Evolutionary conservation across 2,113 vertebrate species (phyloP).

Genomic region (Cervus canadensis): DNA sequence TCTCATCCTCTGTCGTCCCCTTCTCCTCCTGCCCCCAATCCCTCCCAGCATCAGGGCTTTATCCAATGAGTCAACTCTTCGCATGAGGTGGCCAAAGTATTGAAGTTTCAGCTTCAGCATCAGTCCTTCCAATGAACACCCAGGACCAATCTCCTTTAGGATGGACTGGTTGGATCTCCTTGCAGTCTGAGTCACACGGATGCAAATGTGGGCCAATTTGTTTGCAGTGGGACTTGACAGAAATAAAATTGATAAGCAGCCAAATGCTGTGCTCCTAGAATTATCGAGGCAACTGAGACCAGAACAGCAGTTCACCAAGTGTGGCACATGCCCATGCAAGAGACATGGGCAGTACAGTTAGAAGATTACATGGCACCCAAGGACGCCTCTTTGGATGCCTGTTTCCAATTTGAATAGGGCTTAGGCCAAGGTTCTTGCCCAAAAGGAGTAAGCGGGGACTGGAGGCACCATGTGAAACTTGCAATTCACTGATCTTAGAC

Average conservation of each 20-base stretch:
- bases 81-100: too few relatives aligned
- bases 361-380: neutral
- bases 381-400: neutral
- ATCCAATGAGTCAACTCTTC: too few relatives aligned
- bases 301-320: neutral
- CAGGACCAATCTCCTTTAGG: too few relatives aligned
- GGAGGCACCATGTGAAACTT: neutral
- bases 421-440: neutral
- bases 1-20: too few relatives aligned
- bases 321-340: neutral
- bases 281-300: neutral
- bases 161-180: too few relatives aligned
- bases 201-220: neutral
- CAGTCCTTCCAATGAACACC: too few relatives aligned
- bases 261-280: neutral
- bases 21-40: too few relatives aligned
- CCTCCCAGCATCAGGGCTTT: too few relatives aligned
- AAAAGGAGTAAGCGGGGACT: neutral
- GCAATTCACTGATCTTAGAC: neutral
- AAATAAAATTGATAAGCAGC: neutral
- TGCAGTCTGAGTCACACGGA: neutral
- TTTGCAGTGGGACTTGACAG: neutral
- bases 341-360: neutral
- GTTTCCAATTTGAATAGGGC: neutral
- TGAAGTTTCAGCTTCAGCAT: too few relatives aligned